Base-by-base conservation (phyloP, 2,113 vertebrate species). In the Gavia stellata region DNA sequence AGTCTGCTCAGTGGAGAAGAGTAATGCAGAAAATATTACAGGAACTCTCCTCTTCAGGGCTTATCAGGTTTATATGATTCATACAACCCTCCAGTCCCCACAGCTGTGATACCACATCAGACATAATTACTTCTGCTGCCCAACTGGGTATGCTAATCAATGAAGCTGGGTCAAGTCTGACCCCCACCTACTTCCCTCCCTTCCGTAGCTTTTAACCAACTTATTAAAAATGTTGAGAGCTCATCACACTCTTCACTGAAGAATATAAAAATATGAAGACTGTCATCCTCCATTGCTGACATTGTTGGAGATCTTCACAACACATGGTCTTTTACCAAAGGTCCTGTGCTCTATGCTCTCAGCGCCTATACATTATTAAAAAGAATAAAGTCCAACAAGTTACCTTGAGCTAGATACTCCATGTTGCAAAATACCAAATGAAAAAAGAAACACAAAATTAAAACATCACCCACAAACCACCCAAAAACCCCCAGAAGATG, bases 81-180 rank as follows among this genome's bases (percentile, higher is more conserved):
- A 66, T 40, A 34, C 52, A 89, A 44, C n/a, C 59, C 77, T 72
- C 47, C 68, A 81, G 89, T 85, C 52, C 59, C 42, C 56, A 94
- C 72, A 92, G 91, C 75, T 92, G 67, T 71, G 81, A 63, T 68
- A 85, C 36, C 45, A 55, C 31, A 6, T 80, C 63, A 78, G 74
- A 92, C 49, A 52, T 84, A 78, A 88, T 94, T 93, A 88, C n/a
- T 72, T 68, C 71, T 88, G 63, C 87, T 93, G 90, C 81, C 71
- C 92, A 86, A 24, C 40, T 47, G 78, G 33, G n/a, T 78, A 68
- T 34, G 25, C 33, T 96, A 90, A 93, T 80, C 84, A 85, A 96
- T 61, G 68, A 89, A 81, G 86, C 55, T 62, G 25, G 67, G 75
- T 94, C 72, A 91, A 79, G 18, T 68, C 61, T 75, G 77, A 71